Conservation (phyloP, 2,888 invertebrate genomes). For the Aquatica leii region DNA sequence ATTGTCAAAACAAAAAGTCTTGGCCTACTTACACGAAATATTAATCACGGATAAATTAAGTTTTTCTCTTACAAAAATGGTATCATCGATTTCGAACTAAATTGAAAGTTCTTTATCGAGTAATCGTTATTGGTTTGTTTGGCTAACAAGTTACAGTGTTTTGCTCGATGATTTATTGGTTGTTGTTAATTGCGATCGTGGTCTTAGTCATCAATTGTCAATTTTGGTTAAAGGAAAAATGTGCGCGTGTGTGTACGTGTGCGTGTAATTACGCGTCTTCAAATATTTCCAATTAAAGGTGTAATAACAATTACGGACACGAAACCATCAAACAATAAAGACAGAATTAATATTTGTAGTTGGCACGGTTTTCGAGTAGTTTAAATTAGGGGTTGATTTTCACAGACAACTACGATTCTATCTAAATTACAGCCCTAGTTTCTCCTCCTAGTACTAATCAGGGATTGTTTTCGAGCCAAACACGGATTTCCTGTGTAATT, state of each 20-base stretch:
- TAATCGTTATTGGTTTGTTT: too few relatives aligned
- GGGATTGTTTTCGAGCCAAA: conserved; percentile 34
- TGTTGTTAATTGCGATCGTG: too few relatives aligned
- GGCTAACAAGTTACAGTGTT: too few relatives aligned
- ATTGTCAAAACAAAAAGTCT: too few relatives aligned
- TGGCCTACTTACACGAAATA: too few relatives aligned
- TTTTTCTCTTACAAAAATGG: too few relatives aligned
- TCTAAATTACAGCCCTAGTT: conserved; percentile 53
- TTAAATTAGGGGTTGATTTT: conserved; percentile 51
- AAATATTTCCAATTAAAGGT: conserved; percentile 17
- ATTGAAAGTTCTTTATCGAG: too few relatives aligned
- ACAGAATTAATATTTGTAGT: conserved; percentile 35
- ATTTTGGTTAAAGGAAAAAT: conserved; percentile 2
- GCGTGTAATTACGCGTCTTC: conserved; percentile 8
- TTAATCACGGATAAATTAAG: too few relatives aligned
- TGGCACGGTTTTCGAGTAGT: conserved; percentile 40
- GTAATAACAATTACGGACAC: conserved; percentile 21
- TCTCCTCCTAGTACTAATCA: conserved; percentile 45
- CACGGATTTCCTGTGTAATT: conserved; percentile 33
- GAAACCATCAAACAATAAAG: conserved; percentile 31
- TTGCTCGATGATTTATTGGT: too few relatives aligned
- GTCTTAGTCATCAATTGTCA: too few relatives aligned
- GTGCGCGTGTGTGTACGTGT: not conserved
- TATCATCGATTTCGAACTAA: too few relatives aligned
- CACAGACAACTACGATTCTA: conserved; percentile 55